Evolutionary conservation across 2,888 invertebrate genomes (phyloP).

Genomic region (Marasmarcha lunaedactyla): DNA sequence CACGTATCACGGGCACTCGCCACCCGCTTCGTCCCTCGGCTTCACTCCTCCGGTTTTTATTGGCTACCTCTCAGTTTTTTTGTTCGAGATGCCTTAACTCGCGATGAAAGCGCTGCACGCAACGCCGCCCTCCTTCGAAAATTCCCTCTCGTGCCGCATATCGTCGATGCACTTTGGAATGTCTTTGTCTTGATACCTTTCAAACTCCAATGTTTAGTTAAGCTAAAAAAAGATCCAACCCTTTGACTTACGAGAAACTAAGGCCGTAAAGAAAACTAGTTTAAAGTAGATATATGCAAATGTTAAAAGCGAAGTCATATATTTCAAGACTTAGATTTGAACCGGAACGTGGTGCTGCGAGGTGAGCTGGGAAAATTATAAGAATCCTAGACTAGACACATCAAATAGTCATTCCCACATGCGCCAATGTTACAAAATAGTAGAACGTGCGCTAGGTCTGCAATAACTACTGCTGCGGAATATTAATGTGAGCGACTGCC

Average conservation of each 20-base stretch:
- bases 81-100: slow-evolving; percentile 58
- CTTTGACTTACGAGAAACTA: no score
- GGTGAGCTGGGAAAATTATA: no score
- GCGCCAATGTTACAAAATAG: no score
- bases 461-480: slow-evolving; percentile 54
- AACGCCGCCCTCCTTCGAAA: slow-evolving; percentile 51
- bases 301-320: no score
- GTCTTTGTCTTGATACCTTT: slow-evolving; percentile 43
- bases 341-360: no score
- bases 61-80: slow-evolving; percentile 64
- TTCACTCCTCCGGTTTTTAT: slow-evolving; percentile 64
- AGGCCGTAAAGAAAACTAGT: neutral
- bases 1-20: slow-evolving; percentile 44
- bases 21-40: slow-evolving; percentile 58
- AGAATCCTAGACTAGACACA: no score
- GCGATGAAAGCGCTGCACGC: slow-evolving; percentile 55
- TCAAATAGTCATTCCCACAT: no score
- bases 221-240: no score
- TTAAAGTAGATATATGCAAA: neutral
- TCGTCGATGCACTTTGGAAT: slow-evolving; percentile 49
- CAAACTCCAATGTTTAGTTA: slow-evolving; percentile 17
- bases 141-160: slow-evolving; percentile 50
- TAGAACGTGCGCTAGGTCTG: slow-evolving; percentile 25
- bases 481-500: slow-evolving; percentile 60
- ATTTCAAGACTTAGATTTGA: no score